Base-by-base conservation (phyloP, 2,888 invertebrate genomes). In the Callyntrura sp. region DNA sequence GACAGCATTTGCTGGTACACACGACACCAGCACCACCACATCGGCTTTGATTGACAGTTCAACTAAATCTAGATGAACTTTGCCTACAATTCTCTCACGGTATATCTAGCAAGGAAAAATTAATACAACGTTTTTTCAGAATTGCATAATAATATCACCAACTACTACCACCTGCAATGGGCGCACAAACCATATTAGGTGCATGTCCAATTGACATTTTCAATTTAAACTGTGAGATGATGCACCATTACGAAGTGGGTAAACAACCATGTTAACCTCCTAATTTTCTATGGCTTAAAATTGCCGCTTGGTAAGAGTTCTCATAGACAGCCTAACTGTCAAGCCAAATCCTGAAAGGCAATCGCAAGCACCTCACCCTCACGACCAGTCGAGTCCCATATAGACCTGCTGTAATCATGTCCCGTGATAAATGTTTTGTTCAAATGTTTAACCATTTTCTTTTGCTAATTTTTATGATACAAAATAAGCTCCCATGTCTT, bases 91-190 rank as follows among this genome's bases (percentile, higher is more conserved):
- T 90, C 90, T 90, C 90, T 90, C 90, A 90, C 90, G 90, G 90
- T 90, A 86, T 90, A 90, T 90, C 90, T 90, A 85, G 73, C 78
- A 78, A 86, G 90, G 90, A 90, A 90, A 90, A 90, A 90, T 90
- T 86, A 82, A 86, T 90, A 81, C 65, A 83, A 81, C 70, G 45
- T 48, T 65, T 45, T 78, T 68, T 82, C 73, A 11, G 28, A 20
- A 68, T 90, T 90, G 90, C 90, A 83, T 83, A 86, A 90, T 83
- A 90, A 55, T 73, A 76, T 8, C 14, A 45, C 51, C 48, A 78
- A 51, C 55, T 70, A 70, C 70, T 45, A 43, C 43, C 70, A 35
- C 45, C 43, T 70, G 12, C 20, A 70, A 70, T 70, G 70, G 70
- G 43, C 20, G n/a, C 70, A 9, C 35, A 35, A 43, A 43, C n/a